Base-by-base conservation (phyloP, 2,888 invertebrate genomes). In the Entomobrya proxima region DNA sequence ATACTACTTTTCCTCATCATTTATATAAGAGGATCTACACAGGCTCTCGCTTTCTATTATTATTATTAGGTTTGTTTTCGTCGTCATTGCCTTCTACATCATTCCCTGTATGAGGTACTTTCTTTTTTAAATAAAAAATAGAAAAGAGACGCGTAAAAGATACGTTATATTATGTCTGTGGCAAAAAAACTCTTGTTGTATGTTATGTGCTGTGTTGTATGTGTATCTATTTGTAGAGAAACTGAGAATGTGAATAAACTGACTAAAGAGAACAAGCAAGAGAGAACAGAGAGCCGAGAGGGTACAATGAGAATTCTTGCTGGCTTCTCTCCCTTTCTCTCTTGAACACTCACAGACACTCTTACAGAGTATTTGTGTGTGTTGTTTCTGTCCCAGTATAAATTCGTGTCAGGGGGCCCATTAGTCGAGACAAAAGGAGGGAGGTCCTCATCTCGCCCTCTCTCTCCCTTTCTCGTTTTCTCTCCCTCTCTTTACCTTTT, bases 341-440 rank as follows among this genome's bases (percentile, higher is more conserved):
- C 61, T 37, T 24, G 47, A 47, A 61, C 64, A 77, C 30, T 64
- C 30, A 21, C 64, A 61, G 21, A 35, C 21, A 27, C 67, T 13
- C 47, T 35, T 52, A 52, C 79, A 32, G 40, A 67, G 47, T 79
- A 40, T 69, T 40, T 78, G 30, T 67, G 35, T 32, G 61, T 76
- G 81, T 40, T 76, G 81, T 55, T 79, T 24, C 47, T 74, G 83
- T 82, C 83, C 83, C 76, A 47, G 85, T 87, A 87, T 88, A 89
- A 88, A 89, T 88, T 88, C 78, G 88, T 88, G 88, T 88, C 89
- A 87, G 77, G 89, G 88, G 89, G 87, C 86, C 87, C 88, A 89
- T 89, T 89, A 89, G 85, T 86, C 86, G 83, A 86, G 86, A 87
- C 88, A 87, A 88, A 88, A 74, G 89, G 69, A 85, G 67, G 77